Evolutionary conservation across 2,113 vertebrate species (phyloP).

Genomic region (Corythoichthys intestinalis): DNA sequence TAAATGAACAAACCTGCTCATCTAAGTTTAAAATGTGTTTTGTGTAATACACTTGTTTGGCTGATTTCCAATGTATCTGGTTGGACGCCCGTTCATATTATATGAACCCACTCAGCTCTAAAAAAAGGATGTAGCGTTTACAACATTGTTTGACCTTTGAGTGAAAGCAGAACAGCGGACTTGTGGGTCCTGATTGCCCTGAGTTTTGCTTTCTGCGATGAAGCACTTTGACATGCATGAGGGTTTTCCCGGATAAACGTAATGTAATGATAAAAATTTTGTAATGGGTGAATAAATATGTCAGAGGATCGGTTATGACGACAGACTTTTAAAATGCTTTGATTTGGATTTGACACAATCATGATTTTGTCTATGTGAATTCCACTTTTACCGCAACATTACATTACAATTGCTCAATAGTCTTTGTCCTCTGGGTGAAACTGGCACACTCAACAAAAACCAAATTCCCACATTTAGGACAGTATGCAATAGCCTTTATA

Average conservation of each 20-base stretch:
- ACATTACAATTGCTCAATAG: too few relatives aligned
- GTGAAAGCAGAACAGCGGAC: not conserved
- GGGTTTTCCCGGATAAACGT: not conserved
- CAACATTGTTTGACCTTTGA: not conserved
- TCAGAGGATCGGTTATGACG: too few relatives aligned
- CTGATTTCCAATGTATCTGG: not conserved
- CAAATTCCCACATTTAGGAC: too few relatives aligned
- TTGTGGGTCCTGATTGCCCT: not conserved
- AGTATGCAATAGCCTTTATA: too few relatives aligned
- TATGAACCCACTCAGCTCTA: not conserved
- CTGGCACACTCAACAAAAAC: too few relatives aligned
- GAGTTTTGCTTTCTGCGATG: not conserved
- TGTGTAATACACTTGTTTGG: not conserved
- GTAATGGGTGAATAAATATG: too few relatives aligned
- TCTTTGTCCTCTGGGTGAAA: too few relatives aligned
- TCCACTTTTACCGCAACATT: too few relatives aligned
- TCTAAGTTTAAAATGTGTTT: not conserved
- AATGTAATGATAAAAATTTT: not conserved
- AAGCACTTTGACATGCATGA: conserved; percentile 21
- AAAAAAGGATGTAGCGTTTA: not conserved
- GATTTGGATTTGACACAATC: too few relatives aligned
- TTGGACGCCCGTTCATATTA: not conserved
- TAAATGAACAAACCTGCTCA: not conserved
- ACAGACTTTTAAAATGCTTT: too few relatives aligned
- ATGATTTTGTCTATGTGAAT: too few relatives aligned